phyloP scores from a whole-genome alignment of 2,113 vertebrate species.

The Podarcis muralis region DNA sequence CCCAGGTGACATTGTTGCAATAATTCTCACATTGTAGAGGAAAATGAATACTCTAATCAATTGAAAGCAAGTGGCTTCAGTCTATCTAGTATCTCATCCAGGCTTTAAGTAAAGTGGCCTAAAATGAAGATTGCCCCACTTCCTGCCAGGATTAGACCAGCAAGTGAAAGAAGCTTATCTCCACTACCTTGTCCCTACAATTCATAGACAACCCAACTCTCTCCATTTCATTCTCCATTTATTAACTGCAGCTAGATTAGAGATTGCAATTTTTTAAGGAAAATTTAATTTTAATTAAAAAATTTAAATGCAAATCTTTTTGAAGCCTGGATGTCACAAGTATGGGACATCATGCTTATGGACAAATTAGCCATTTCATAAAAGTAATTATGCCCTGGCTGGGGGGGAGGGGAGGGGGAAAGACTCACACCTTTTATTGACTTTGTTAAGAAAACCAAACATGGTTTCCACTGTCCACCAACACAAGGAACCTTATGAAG shows the following conservation, averaged over 20 bases:
- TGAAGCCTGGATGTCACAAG: too few relatives aligned
- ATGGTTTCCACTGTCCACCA: too few relatives aligned
- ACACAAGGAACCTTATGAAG: too few relatives aligned
- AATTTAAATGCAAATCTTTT: too few relatives aligned
- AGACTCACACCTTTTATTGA: neutral
- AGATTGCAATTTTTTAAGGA: too few relatives aligned
- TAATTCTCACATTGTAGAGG: neutral
- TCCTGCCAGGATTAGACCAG: neutral
- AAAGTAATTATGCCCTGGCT: too few relatives aligned
- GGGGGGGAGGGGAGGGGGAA: too few relatives aligned
- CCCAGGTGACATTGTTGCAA: neutral
- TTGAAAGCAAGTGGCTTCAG: neutral
- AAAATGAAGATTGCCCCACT: neutral
- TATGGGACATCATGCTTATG: too few relatives aligned
- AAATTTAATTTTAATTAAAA: too few relatives aligned
- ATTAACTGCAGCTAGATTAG: too few relatives aligned
- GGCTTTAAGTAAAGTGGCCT: neutral
- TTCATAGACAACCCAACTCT: neutral
- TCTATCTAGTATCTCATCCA: neutral
- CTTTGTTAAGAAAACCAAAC: neutral
- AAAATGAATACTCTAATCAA: neutral
- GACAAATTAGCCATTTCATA: too few relatives aligned
- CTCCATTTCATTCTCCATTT: neutral
- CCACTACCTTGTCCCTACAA: neutral
- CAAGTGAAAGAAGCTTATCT: neutral